A percentile compares a stretch with the other conserved stretches of the same genome.
Conservation (phyloP, 2,113 vertebrate genomes). For the Trogon surrucura region DNA sequence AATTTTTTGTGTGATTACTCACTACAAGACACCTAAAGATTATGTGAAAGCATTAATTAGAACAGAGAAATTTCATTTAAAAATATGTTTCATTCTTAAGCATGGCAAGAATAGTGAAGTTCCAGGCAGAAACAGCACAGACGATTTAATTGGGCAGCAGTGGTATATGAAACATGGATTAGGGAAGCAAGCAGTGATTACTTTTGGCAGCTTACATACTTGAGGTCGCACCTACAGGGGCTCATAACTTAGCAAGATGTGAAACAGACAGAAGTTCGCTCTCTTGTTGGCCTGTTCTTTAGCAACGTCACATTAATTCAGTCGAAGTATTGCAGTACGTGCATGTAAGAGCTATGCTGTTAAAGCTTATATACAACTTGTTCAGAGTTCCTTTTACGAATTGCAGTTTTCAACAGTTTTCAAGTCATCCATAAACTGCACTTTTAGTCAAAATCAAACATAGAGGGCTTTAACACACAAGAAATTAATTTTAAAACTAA, state of each 20-base stretch:
- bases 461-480: not conserved
- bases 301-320: slow-evolving; percentile 47
- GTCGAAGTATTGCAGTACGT: slow-evolving; percentile 7
- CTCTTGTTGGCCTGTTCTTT: slow-evolving; percentile 25
- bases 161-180: slow-evolving; percentile 35
- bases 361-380: not conserved
- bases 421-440: not conserved
- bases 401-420: not conserved
- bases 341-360: not conserved
- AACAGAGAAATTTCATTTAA: slow-evolving; percentile 4
- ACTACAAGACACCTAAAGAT: not conserved
- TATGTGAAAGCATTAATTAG: not conserved
- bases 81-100: not conserved
- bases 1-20: not conserved
- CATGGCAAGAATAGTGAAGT: not conserved
- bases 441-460: not conserved
- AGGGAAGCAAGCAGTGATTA: slow-evolving; percentile 48
- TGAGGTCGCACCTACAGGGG: slow-evolving; percentile 39
- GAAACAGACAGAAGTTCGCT: slow-evolving; percentile 32
- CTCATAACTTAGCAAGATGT: slow-evolving; percentile 45
- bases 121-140: slow-evolving; percentile 14
- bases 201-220: slow-evolving; percentile 49
- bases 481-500: not conserved
- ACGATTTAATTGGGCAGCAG: slow-evolving; percentile 6
- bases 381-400: not conserved